Conservation (phyloP, 1,140 invertebrate genomes). For the Caligus rogercresseyi region DNA sequence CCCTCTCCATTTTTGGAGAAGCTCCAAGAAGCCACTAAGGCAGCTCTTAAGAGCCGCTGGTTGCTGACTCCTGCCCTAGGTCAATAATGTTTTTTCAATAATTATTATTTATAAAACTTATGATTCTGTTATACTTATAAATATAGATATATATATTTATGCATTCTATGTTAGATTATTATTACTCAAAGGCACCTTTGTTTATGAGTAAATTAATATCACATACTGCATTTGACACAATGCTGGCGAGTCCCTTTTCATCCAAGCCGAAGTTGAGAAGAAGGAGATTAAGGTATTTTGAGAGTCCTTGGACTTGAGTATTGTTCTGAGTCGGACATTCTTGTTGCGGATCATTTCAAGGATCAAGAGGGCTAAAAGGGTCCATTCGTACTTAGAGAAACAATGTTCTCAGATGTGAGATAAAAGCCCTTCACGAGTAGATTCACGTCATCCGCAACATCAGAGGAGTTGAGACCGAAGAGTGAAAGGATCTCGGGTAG, state of each 20-base stretch:
- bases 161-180: too few species aligned
- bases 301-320: not conserved
- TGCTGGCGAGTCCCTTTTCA: not conserved
- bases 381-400: not conserved
- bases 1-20: too few species aligned
- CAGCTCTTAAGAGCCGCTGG: too few species aligned
- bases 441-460: not conserved
- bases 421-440: not conserved
- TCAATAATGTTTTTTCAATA: too few species aligned
- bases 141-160: too few species aligned
- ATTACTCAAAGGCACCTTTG: not conserved
- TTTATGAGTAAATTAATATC: not conserved
- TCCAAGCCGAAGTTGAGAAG: not conserved
- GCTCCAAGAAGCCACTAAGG: too few species aligned
- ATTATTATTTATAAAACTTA: too few species aligned
- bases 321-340: not conserved
- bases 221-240: not conserved
- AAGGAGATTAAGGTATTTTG: not conserved
- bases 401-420: not conserved
- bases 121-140: too few species aligned
- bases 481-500: not conserved
- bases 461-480: not conserved
- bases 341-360: not conserved
- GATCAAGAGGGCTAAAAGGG: not conserved
- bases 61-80: too few species aligned